Evolutionary conservation across 2,888 invertebrate species (phyloP).

Genomic region (Nemurella pictetii): DNA sequence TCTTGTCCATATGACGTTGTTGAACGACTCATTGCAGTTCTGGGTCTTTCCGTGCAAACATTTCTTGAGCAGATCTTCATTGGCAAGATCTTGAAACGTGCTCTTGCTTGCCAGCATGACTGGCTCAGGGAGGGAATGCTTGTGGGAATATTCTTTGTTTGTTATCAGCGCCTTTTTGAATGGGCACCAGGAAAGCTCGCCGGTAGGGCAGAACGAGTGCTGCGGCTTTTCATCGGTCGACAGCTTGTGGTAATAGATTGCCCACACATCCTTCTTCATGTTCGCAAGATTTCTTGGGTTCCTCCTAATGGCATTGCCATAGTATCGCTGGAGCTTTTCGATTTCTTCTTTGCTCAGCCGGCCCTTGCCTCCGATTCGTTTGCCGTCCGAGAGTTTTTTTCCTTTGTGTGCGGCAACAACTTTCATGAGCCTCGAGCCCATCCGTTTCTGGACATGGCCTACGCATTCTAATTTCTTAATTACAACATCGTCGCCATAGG

Average conservation of each 20-base stretch:
- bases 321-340: constrained; percentile 33
- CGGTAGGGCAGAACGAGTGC: constrained; percentile 37
- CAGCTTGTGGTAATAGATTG: constrained; percentile 38
- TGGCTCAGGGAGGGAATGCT: constrained; percentile 29
- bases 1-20: neutral
- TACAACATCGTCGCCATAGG: neutral
- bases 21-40: constrained; percentile 8
- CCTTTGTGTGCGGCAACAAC: constrained; percentile 27
- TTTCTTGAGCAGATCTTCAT: constrained; percentile 21
- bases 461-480: constrained; percentile 21
- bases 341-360: constrained; percentile 32
- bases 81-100: constrained; percentile 33
- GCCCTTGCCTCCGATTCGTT: constrained; percentile 30
- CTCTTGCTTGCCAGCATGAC: constrained; percentile 37
- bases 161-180: too few relatives aligned
- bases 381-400: constrained; percentile 34
- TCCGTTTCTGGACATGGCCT: constrained; percentile 30
- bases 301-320: constrained; percentile 38
- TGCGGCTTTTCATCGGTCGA: constrained; percentile 38
- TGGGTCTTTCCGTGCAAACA: constrained; percentile 36
- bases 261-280: constrained; percentile 39
- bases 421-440: constrained; percentile 30
- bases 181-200: constrained; percentile 33
- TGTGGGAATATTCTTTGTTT: constrained; percentile 25
- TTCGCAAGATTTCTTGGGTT: constrained; percentile 27